Evolutionary conservation across 2,113 vertebrate genomes (phyloP).

Genomic region (Proterorhinus semilunaris): DNA sequence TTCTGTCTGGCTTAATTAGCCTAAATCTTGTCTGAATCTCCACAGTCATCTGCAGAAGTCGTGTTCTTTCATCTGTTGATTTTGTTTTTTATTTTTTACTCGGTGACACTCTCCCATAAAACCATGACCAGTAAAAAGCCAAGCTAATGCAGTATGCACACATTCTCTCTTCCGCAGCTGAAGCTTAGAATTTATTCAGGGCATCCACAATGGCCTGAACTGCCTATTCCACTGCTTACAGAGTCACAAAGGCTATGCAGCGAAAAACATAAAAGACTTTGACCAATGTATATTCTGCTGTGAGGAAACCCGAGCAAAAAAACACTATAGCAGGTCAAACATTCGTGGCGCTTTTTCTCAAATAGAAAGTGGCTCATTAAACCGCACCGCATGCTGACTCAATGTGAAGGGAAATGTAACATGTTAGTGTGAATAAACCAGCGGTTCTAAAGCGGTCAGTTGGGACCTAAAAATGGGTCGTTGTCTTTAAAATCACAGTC

Average conservation of each 20-base stretch:
- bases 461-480: no score
- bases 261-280: constrained; percentile 2
- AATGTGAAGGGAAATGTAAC: no score
- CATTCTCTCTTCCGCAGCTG: constrained; percentile 2
- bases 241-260: neutral
- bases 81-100: neutral
- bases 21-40: constrained; percentile 4
- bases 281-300: neutral
- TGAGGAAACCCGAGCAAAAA: neutral
- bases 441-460: no score
- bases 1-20: constrained; percentile 4
- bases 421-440: no score
- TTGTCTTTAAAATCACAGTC: no score
- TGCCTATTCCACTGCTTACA: constrained; percentile 1
- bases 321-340: neutral
- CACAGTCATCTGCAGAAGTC: constrained; percentile 2
- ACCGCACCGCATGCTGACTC: no score
- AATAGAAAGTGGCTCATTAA: no score
- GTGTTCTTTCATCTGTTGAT: constrained; percentile 7
- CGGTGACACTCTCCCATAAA: constrained; percentile 2
- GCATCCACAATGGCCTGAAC: neutral
- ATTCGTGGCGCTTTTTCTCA: neutral
- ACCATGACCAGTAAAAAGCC: constrained; percentile 8
- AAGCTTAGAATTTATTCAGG: constrained; percentile 9
- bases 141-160: constrained; percentile 11